Conservation (phyloP, 53 echinoderm and acorn worm species). For the Henricia sp. region DNA sequence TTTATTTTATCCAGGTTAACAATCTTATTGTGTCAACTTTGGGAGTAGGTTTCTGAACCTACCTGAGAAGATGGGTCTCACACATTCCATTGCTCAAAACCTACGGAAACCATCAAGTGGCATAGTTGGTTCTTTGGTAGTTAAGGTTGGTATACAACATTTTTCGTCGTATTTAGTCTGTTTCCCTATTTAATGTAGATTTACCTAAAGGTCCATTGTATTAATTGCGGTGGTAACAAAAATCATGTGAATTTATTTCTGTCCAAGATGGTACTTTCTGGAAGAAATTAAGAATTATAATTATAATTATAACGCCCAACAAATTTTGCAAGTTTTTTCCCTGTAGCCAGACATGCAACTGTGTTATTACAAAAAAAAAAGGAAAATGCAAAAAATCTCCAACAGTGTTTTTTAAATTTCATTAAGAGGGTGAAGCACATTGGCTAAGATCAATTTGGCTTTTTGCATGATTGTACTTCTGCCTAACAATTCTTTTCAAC, state of each 20-base stretch:
- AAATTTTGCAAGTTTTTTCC: neutral
- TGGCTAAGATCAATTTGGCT: neutral
- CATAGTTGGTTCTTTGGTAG: slow-evolving; percentile 8
- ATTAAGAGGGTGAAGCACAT: neutral
- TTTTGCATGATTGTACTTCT: neutral
- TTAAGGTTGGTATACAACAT: neutral
- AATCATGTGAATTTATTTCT: neutral
- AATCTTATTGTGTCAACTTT: too few relatives aligned
- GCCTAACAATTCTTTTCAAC: neutral
- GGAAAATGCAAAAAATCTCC: too few relatives aligned
- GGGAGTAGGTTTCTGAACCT: too few relatives aligned
- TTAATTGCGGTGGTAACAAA: neutral
- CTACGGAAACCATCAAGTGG: slow-evolving; percentile 58
- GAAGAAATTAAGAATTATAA: too few relatives aligned
- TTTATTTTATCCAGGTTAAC: too few relatives aligned
- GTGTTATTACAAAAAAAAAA: neutral
- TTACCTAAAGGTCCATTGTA: neutral
- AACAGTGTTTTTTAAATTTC: neutral
- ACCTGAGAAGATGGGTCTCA: slow-evolving; percentile 63
- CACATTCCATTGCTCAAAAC: slow-evolving; percentile 40
- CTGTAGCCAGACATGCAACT: neutral
- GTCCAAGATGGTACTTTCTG: neutral
- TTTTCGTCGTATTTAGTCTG: neutral
- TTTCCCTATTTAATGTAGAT: neutral
- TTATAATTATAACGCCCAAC: neutral